Evolutionary conservation across 1,140 invertebrate species (phyloP).

Genomic region (Phymastichus coffea): DNA sequence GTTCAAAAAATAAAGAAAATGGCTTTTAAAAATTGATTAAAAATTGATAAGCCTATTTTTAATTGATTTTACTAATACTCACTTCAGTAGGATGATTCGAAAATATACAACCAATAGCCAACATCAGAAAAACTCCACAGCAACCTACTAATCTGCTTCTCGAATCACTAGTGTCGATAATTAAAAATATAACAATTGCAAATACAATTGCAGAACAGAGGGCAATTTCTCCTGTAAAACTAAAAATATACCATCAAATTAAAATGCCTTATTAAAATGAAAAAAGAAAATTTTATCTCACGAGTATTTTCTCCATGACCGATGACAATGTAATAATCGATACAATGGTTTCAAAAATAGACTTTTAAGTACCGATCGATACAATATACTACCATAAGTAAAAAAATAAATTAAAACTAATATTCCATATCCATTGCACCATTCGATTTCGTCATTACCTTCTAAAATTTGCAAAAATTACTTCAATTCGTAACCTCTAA

Average conservation of each 20-base stretch:
- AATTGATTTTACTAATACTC: not conserved
- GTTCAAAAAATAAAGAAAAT: not conserved
- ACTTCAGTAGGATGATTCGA: slow-evolving; percentile 60
- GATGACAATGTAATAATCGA: no score
- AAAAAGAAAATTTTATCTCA: slow-evolving; percentile 11
- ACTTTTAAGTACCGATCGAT: not conserved
- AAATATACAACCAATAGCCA: slow-evolving; percentile 60
- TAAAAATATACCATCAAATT: slow-evolving; percentile 23
- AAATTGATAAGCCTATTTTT: not conserved
- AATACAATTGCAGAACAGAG: slow-evolving; percentile 42
- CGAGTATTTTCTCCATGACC: not conserved
- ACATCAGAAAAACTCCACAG: slow-evolving; percentile 61
- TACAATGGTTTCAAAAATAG: not conserved
- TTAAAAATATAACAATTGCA: slow-evolving; percentile 60
- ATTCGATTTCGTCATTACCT: slow-evolving; percentile 44
- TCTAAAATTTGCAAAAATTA: slow-evolving; percentile 37
- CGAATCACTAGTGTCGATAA: slow-evolving; percentile 65
- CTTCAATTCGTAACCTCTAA: not conserved
- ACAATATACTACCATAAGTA: slow-evolving; percentile 59
- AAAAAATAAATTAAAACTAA: slow-evolving; percentile 67
- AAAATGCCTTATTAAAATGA: slow-evolving; percentile 25
- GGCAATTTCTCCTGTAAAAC: not conserved
- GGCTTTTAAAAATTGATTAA: not conserved
- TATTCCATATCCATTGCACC: slow-evolving; percentile 73
- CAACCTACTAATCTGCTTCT: slow-evolving; percentile 66